These are phyloP conservation scores for Ecdyonurus torrentis DNA, from an alignment of 2,888 invertebrate genomes.

Conservation along the genomic window DNA sequence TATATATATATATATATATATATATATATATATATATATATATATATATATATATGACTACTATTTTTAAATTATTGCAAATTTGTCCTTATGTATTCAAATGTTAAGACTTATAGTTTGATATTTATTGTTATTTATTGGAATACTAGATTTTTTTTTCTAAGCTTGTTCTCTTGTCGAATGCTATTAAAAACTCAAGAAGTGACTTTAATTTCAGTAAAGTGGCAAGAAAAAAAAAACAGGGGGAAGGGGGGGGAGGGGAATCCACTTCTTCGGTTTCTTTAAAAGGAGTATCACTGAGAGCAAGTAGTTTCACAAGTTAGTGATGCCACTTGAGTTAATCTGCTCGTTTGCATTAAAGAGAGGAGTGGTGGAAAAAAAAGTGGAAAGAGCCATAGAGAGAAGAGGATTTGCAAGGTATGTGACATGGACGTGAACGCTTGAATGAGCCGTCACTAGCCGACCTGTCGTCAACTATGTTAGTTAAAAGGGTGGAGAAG, in stretches of 20 bases:
- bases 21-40: too few species aligned
- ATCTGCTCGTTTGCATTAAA: background rate
- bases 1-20: too few species aligned
- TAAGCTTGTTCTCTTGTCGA: too few species aligned
- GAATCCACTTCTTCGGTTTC: background rate
- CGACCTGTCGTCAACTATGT: background rate
- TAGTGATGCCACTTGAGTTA: background rate
- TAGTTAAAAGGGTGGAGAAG: background rate
- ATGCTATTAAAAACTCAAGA: too few species aligned
- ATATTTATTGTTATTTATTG: too few species aligned
- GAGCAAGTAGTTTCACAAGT: background rate
- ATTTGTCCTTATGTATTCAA: too few species aligned
- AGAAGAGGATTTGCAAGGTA: background rate
- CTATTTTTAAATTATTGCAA: too few species aligned
- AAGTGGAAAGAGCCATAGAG: background rate
- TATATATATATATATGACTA: too few species aligned
- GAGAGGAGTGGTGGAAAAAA: background rate
- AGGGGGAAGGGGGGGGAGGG: background rate
- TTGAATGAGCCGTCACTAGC: background rate
- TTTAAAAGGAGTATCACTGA: background rate
- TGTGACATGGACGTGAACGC: background rate
- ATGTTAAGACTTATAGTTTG: too few species aligned
- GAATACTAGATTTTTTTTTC: too few species aligned
- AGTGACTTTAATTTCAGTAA: too few species aligned
- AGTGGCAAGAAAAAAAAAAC: too few species aligned